A percentile compares a stretch with the other conserved stretches of the same genome.
phyloP scores from a whole-genome alignment of 2,888 invertebrate species.

The Clostera curtula region DNA sequence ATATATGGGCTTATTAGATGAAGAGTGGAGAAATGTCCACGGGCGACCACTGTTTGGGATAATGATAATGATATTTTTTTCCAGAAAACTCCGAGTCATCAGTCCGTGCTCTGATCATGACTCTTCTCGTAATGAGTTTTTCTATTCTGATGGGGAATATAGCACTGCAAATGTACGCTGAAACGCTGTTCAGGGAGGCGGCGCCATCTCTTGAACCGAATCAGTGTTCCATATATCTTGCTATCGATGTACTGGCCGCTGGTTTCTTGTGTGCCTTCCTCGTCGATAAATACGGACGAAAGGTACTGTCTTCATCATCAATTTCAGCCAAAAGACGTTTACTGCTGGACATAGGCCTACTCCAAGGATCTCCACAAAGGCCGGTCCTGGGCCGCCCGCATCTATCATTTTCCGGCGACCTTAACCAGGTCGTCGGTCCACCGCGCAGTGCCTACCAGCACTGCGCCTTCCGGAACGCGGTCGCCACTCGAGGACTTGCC shows the following conservation, averaged over 20 bases:
- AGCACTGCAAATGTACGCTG: constrained; percentile 52
- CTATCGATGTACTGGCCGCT: constrained; percentile 35
- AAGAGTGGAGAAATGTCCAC: too few species aligned
- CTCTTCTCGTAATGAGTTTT: constrained; percentile 33
- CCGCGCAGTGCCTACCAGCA: too few species aligned
- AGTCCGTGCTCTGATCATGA: constrained; percentile 34
- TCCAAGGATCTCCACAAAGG: too few species aligned
- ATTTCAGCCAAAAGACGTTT: too few species aligned
- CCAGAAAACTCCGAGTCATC: constrained; percentile 49
- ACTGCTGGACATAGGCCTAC: too few species aligned
- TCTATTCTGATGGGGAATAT: constrained; percentile 49
- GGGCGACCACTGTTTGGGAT: too few species aligned
- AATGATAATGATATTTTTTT: constrained; percentile 8
- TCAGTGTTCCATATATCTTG: constrained; percentile 41
- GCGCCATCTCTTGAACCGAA: constrained; percentile 46
- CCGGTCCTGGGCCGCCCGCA: too few species aligned
- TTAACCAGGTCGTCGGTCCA: too few species aligned
- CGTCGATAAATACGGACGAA: constrained; percentile 47
- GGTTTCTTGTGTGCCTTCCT: constrained; percentile 35
- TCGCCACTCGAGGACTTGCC: too few species aligned
- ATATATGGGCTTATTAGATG: too few species aligned
- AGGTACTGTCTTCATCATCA: constrained; percentile 23
- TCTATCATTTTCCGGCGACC: too few species aligned
- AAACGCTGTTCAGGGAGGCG: constrained; percentile 47
- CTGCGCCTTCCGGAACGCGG: too few species aligned